These are phyloP conservation scores for Kuschelorhynchus macadamiae DNA, from an alignment of 2,888 invertebrate species.

Conservation along the genomic window DNA sequence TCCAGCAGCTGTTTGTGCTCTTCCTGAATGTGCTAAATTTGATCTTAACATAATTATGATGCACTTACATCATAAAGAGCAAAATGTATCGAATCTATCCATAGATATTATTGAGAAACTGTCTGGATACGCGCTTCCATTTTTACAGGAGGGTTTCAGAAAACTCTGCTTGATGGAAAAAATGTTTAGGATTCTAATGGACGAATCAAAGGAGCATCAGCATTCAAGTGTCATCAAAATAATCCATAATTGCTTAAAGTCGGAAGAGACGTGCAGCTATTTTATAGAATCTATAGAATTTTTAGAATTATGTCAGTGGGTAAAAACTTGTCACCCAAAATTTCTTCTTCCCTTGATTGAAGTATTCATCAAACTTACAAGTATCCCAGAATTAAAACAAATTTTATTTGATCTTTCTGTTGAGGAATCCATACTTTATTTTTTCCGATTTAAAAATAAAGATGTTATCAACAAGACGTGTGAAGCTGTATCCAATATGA, in stretches of 20 bases:
- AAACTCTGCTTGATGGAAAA: constrained; percentile 56
- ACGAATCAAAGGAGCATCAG: constrained; percentile 45
- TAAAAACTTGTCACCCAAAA: constrained; percentile 56
- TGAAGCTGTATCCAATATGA: constrained; percentile 59
- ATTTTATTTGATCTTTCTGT: constrained; percentile 60
- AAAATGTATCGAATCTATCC: constrained; percentile 48
- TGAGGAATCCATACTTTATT: constrained; percentile 59
- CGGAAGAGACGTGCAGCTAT: constrained; percentile 56
- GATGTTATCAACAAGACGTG: constrained; percentile 58
- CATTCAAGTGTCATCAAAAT: constrained; percentile 55
- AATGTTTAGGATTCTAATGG: constrained; percentile 57
- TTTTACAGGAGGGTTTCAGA: constrained; percentile 55
- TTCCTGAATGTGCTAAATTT: constrained; percentile 55
- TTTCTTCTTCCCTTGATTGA: constrained; percentile 52
- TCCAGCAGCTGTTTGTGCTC: constrained; percentile 53
- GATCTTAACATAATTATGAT: constrained; percentile 52
- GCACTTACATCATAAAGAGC: constrained; percentile 50
- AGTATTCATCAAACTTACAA: constrained; percentile 57
- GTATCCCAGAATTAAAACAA: constrained; percentile 57
- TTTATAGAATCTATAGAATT: constrained; percentile 61
- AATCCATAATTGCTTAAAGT: constrained; percentile 58
- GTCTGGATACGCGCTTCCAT: constrained; percentile 54
- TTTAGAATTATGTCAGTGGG: constrained; percentile 60
- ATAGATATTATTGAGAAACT: constrained; percentile 56
- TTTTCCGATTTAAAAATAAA: constrained; percentile 57